phyloP scores from a whole-genome alignment of 2,113 vertebrate genomes.

The Carettochelys insculpta region DNA sequence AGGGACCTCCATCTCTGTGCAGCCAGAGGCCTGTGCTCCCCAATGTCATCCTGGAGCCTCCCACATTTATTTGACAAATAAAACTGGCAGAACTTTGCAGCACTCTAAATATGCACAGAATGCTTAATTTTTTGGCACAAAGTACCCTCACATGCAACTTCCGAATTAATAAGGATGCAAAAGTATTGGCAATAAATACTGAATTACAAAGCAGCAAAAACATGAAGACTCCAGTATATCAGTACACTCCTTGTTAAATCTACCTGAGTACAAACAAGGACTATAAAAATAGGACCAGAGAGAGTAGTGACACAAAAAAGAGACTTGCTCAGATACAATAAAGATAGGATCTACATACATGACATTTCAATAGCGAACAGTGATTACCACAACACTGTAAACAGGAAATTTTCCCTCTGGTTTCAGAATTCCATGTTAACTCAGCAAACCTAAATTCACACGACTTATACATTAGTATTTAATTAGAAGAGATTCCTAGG shows the following conservation, averaged over 20 bases:
- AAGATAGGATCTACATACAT: neutral
- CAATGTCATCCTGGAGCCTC: too few relatives aligned
- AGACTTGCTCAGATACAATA: neutral
- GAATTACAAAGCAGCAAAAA: neutral
- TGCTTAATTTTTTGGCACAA: too few relatives aligned
- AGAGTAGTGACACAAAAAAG: neutral
- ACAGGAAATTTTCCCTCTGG: rapidly evolving
- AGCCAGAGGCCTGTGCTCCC: too few relatives aligned
- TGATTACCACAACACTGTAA: neutral
- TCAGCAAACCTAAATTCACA: neutral
- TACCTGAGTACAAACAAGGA: neutral
- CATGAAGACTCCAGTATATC: neutral
- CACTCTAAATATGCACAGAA: too few relatives aligned
- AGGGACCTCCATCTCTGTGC: too few relatives aligned
- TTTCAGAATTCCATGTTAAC: neutral
- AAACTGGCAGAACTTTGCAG: too few relatives aligned
- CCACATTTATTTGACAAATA: too few relatives aligned
- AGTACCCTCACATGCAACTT: neutral
- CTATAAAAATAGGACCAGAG: rapidly evolving
- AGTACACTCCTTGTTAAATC: neutral
- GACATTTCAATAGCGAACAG: neutral
- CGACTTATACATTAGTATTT: neutral
- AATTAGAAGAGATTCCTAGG: neutral
- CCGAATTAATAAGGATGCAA: neutral
- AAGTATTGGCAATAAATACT: neutral